These are phyloP conservation scores for Brassicogethes aeneus DNA, from an alignment of 2,888 invertebrate genomes.

Conservation along the genomic window DNA sequence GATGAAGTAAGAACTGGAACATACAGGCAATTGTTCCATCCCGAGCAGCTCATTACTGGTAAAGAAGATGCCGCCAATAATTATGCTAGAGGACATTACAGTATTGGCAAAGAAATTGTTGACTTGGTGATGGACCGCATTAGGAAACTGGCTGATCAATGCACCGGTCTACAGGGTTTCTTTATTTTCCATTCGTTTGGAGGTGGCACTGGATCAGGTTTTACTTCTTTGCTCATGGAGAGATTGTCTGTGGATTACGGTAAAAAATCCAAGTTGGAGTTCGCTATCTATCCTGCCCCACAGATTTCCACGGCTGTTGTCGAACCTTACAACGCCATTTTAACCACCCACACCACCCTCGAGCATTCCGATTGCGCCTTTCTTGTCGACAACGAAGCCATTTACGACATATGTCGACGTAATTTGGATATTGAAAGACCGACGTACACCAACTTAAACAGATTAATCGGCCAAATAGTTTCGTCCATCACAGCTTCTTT, in stretches of 20 bases:
- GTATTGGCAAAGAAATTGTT: too few species aligned
- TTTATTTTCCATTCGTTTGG: too few species aligned
- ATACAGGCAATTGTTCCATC: constrained; percentile 56
- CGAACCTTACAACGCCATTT: constrained; percentile 65
- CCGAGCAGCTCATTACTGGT: constrained; percentile 65
- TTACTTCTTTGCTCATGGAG: constrained; percentile 60
- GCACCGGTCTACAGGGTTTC: constrained; percentile 53
- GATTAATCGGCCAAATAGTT: constrained; percentile 64
- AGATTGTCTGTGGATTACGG: constrained; percentile 52
- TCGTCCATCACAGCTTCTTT: constrained; percentile 61
- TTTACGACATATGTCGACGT: too few species aligned
- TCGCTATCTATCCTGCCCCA: constrained; percentile 73
- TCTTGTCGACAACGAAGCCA: constrained; percentile 63
- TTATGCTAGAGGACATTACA: constrained; percentile 73
- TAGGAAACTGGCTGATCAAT: constrained; percentile 54
- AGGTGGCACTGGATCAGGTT: too few species aligned
- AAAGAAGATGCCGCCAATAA: constrained; percentile 84
- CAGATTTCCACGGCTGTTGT: constrained; percentile 61
- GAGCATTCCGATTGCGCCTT: constrained; percentile 61
- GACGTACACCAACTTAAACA: constrained; percentile 78
- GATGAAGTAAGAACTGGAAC: constrained; percentile 43
- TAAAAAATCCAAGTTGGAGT: constrained; percentile 56
- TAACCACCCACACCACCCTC: constrained; percentile 59
- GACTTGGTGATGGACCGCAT: too few species aligned
- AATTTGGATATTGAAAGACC: constrained; percentile 67